Conservation (phyloP, 2,888 invertebrate genomes). For the Tetrapedia diversipes region DNA sequence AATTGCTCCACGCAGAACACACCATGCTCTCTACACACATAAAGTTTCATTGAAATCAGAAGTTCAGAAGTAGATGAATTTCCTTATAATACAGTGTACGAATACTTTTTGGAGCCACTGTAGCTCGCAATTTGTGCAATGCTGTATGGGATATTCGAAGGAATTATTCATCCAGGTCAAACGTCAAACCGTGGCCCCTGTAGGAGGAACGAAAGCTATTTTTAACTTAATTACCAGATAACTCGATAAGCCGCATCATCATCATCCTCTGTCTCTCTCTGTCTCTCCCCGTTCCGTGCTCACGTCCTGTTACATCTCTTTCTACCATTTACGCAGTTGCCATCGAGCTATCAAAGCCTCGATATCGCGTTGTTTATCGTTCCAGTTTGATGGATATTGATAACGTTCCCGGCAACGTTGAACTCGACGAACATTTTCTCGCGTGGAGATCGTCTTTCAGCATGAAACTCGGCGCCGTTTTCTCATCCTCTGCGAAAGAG, state of each 20-base stretch:
- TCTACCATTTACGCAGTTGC: neutral
- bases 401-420: too few species aligned
- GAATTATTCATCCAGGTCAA: constrained; percentile 43
- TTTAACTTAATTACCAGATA: constrained; percentile 39
- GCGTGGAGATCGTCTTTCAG: neutral
- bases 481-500: neutral
- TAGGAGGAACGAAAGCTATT: constrained; percentile 25
- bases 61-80: too few species aligned
- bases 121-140: constrained; percentile 30
- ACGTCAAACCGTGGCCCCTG: constrained; percentile 23
- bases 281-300: neutral
- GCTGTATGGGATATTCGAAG: constrained; percentile 30
- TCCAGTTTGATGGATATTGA: neutral
- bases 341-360: neutral
- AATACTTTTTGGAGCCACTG: too few species aligned
- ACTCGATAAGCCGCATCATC: constrained; percentile 27
- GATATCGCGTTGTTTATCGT: neutral
- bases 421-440: neutral
- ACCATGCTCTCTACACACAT: too few species aligned
- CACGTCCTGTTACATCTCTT: constrained; percentile 13
- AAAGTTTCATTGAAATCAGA: too few species aligned
- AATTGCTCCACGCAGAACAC: too few species aligned
- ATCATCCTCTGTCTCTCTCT: neutral
- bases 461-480: neutral
- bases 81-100: too few species aligned